These are phyloP conservation scores for Malurus alboscapulatus DNA, from an alignment of 2,113 vertebrate species.

Conservation along the genomic window DNA sequence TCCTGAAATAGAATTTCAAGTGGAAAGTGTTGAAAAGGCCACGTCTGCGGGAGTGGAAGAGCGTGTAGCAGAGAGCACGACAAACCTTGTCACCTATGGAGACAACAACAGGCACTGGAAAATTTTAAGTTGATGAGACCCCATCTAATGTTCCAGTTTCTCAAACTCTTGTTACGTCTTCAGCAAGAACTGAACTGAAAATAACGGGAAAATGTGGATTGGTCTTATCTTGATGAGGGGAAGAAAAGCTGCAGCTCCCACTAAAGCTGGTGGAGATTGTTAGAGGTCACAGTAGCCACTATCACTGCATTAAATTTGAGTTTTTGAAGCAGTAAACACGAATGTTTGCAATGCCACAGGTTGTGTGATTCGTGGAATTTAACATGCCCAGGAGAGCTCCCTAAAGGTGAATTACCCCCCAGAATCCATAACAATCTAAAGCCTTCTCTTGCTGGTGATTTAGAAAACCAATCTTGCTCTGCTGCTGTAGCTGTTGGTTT, in stretches of 20 bases:
- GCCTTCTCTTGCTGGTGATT: background rate
- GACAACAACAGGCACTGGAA: background rate
- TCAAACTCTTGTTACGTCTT: background rate
- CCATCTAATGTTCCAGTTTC: background rate
- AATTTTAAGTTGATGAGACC: background rate
- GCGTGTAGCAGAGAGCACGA: background rate
- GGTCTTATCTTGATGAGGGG: background rate
- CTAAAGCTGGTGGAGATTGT: background rate
- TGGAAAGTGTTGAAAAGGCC: conserved; percentile 41
- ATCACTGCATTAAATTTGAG: background rate
- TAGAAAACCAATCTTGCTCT: conserved; percentile 4
- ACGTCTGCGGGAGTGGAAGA: background rate
- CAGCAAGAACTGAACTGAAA: conserved; percentile 4
- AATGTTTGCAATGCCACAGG: background rate
- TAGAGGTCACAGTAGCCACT: background rate
- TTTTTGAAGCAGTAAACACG: background rate
- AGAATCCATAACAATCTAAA: background rate
- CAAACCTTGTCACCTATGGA: conserved; percentile 39
- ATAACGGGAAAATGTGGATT: background rate
- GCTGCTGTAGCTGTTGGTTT: conserved; percentile 17
- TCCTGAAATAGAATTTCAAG: conserved; percentile 44
- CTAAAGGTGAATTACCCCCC: background rate
- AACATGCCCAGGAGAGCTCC: background rate
- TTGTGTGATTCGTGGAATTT: background rate
- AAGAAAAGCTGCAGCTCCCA: background rate